Evolutionary conservation across 2,797 vertebrate genomes (phyloP), one percentile per base, ranked within the genome.

Genomic region (Sebastes taczanowskii): DNA sequence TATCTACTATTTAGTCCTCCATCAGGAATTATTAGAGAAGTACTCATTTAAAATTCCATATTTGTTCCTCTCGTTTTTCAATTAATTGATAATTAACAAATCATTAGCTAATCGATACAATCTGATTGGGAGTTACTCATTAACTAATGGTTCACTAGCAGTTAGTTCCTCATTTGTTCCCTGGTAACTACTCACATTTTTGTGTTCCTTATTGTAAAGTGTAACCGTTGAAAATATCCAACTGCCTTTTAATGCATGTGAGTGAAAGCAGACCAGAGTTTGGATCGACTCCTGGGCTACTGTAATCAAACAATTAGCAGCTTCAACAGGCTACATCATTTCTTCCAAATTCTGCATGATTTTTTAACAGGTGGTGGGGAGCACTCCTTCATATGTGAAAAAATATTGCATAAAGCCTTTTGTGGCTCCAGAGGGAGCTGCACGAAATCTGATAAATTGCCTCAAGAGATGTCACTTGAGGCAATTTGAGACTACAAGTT

Each of bases 251-350:
- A 70, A 30, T 16, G 20, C 13, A 52, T 29, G 25, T 38, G 53
- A 65, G 53, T 34, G 22, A 66, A 74, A 69, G 65, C 74, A 86
- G 60, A 49, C 22, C 29, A 52, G 22, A 76, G 61, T 61, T 55
- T 68, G 53, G 11, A 72, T 30, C 14, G 59, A 70, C 34, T 35
- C 67, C 52, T 25, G 18, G 25, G 60, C 18, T 53, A 25, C 60
- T 76, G 34, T 38, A 82, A 65, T 79, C 20, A 69, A 69, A 52
- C 34, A 69, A 25, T 72, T 65, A 68, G 29, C 30, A 65, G 23
- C 52, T 49, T 59, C 35, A 30, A 13, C 49, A 52, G 49, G 49
- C 49, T 52, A 6, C 49, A 52, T 52, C 2, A 52, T 52, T 52
- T 52, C 20, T 52, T n/a, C 8, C 49, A 52, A n/a, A 52, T 52